A percentile compares a stretch with the other conserved stretches of the same genome.
phyloP scores from a whole-genome alignment of 2,113 vertebrate genomes.

The Hystrix brachyura region DNA sequence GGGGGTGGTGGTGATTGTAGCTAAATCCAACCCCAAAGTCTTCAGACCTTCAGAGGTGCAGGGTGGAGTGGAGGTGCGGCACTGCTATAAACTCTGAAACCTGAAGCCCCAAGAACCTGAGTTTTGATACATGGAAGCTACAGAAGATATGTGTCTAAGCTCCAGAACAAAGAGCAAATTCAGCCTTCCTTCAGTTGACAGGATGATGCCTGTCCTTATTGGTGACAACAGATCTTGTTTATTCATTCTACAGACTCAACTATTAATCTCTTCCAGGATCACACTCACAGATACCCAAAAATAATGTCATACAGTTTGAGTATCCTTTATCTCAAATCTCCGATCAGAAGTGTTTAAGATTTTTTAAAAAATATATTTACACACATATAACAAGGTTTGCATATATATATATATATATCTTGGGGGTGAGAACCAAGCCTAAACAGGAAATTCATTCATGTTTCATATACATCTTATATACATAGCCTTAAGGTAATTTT shows the following conservation, averaged over 20 bases:
- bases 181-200: not conserved
- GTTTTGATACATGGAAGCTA: too few species aligned
- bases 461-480: not conserved
- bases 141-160: not conserved
- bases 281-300: not conserved
- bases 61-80: fast-evolving
- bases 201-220: not conserved
- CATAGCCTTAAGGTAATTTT: not conserved
- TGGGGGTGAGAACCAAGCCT: not conserved
- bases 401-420: not conserved
- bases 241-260: not conserved
- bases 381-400: not conserved
- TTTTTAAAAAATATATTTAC: not conserved
- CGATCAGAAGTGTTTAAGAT: not conserved
- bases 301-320: not conserved
- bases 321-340: not conserved
- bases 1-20: too few species aligned
- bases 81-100: not conserved
- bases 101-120: not conserved
- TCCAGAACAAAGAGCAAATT: not conserved
- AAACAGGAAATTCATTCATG: not conserved
- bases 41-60: not conserved
- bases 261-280: not conserved
- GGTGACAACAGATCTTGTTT: not conserved
- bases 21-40: not conserved